Evolutionary conservation across 2,888 invertebrate genomes (phyloP), one percentile per base, ranked within the genome.

Genomic region (Ectemnius lituratus): DNA sequence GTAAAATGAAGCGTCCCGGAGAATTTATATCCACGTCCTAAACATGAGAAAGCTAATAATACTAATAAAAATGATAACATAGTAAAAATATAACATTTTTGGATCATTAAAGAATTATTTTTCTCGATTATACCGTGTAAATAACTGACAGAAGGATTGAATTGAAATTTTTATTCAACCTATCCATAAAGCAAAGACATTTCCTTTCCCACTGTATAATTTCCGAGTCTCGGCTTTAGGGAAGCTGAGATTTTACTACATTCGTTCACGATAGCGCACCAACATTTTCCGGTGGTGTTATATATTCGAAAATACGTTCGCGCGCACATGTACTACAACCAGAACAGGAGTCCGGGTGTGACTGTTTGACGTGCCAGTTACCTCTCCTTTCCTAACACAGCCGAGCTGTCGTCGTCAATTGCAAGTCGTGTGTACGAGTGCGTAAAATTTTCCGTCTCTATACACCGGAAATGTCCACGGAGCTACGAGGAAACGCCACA

Each of bases 391-490:
- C 37, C 37, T 37, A 5, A 27, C 65, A 67, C 75, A 62, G 63
- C 66, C 28, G 45, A 68, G 27, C 76, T 76, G 81, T 84, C 82
- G 59, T 75, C 76, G 76, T 83, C 80, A 75, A 86, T 85, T 71
- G 73, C 75, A 67, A 75, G 20, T 57, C 76, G 78, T 81, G 84
- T 82, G 81, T 82, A 84, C 63, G 65, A 37, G 67, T 76, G 77
- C 74, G 83, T 84, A 76, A 86, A 86, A 86, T 86, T 85, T 76
- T 74, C 66, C 76, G 62, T 73, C 70, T 73, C 76, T 75, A 77
- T 77, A 63, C 78, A 60, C 56, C 20, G 16, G 52, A 52, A 52
- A 52, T 37, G 37, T 37, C 37, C 37, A 37, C 37, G 37, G 37
- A 37, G 37, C 8, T 37, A 1, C 8, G 37, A 8, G 37, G 37